Percentiles rank a stretch among this genome's conserved stretches.
Conservation (phyloP, 2,888 invertebrate genomes). For the Xestobium rufovillosum region DNA sequence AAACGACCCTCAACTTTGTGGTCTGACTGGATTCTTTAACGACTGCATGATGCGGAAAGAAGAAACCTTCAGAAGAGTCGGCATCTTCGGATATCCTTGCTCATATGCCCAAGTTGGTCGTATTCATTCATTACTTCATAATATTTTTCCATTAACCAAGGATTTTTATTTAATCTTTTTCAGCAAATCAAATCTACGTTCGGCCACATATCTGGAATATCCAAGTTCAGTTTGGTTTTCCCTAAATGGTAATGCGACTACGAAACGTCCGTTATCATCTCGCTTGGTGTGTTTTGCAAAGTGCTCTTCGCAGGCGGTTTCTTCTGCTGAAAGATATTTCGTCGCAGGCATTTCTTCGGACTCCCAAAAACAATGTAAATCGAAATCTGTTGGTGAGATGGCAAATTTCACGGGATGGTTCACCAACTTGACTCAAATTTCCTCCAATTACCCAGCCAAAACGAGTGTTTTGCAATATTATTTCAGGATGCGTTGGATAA, state of each 20-base stretch:
- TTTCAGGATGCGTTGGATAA: not conserved
- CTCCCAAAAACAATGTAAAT: too few relatives aligned
- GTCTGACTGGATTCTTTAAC: constrained; percentile 1
- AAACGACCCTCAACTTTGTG: constrained; percentile 4
- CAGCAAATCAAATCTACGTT: not conserved
- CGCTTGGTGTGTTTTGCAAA: not conserved
- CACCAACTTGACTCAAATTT: too few relatives aligned
- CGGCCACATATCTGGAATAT: not conserved
- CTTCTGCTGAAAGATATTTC: not conserved
- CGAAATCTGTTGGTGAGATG: too few relatives aligned
- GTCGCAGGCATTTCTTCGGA: too few relatives aligned
- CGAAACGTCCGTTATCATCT: constrained; percentile 3
- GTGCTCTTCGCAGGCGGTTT: not conserved
- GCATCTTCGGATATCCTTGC: not conserved
- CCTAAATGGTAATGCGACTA: constrained; percentile 1
- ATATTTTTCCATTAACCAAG: constrained; percentile 1
- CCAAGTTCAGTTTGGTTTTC: not conserved
- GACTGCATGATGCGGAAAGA: constrained; percentile 5
- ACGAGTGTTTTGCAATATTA: not conserved
- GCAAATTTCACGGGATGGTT: too few relatives aligned
- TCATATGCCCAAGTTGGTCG: not conserved
- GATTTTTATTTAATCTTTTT: constrained; percentile 2
- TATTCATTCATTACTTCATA: not conserved
- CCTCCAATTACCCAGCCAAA: not conserved
- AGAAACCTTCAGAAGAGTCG: not conserved